Evolutionary conservation across 2,113 vertebrate genomes (phyloP).

Genomic region (Antigone vipio): DNA sequence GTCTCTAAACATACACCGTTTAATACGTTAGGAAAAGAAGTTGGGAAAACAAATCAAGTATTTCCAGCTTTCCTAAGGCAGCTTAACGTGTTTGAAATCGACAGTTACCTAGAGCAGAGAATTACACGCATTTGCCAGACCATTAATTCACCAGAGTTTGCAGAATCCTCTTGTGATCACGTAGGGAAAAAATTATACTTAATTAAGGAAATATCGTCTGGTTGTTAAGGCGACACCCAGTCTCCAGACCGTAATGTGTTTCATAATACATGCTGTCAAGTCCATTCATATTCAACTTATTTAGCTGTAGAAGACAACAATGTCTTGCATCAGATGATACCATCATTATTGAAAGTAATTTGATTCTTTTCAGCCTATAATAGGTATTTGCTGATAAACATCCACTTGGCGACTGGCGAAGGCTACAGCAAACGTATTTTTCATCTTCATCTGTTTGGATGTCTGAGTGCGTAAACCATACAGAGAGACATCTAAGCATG

Average conservation of each 20-base stretch:
- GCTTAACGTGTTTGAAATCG: neutral
- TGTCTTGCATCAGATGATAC: conserved; percentile 51
- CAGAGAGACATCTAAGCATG: neutral
- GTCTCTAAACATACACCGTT: neutral
- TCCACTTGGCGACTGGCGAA: conserved; percentile 14
- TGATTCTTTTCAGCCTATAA: conserved; percentile 42
- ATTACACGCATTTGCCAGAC: neutral
- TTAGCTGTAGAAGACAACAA: conserved; percentile 27
- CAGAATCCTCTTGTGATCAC: conserved; percentile 7
- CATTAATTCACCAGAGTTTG: conserved; percentile 23
- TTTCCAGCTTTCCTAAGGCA: neutral
- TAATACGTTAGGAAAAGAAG: neutral
- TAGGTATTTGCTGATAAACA: conserved; percentile 27
- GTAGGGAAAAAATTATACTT: conserved; percentile 1
- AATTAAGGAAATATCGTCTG: conserved; percentile 46
- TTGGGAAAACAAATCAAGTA: neutral
- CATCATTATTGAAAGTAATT: conserved; percentile 50
- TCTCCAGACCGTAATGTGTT: neutral
- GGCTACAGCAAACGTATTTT: conserved; percentile 35
- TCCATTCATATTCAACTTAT: neutral
- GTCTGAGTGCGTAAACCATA: conserved; percentile 24
- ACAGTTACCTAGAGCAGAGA: conserved; percentile 32
- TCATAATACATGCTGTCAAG: conserved; percentile 49
- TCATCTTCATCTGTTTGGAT: conserved; percentile 29
- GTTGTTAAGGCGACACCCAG: conserved; percentile 35